phyloP scores from a whole-genome alignment of 2,797 vertebrate species.

The Poeciliopsis turneri region DNA sequence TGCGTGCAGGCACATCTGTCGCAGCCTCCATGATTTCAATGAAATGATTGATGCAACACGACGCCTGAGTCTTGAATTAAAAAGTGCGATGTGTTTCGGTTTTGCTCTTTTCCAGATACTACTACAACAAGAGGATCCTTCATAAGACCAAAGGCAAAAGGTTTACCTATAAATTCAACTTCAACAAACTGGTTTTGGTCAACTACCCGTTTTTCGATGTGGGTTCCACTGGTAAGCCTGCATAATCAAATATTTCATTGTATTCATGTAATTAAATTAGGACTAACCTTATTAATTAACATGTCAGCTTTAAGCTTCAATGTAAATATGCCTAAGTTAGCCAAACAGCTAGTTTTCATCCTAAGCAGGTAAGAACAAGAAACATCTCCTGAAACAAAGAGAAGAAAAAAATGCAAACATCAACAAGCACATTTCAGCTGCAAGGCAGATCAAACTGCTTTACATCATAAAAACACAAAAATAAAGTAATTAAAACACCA shows the following conservation, averaged over 20 bases:
- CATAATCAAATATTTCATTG: conserved; percentile 20
- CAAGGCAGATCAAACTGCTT: too few relatives aligned
- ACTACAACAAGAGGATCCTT: conserved; percentile 94
- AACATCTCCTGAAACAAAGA: too few relatives aligned
- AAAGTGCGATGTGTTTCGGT: conserved; percentile 7
- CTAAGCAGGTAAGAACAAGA: too few relatives aligned
- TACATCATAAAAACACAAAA: too few relatives aligned
- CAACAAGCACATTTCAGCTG: too few relatives aligned
- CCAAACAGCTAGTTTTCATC: too few relatives aligned
- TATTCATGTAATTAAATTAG: too few relatives aligned
- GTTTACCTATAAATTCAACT: conserved; percentile 97
- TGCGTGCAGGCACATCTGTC: conserved; percentile 52
- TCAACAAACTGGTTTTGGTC: conserved; percentile 93
- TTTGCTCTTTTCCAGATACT: conserved; percentile 82
- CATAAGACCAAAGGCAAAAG: conserved; percentile 96
- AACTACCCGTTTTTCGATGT: conserved; percentile 95
- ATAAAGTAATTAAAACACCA: too few relatives aligned
- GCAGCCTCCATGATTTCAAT: conserved; percentile 16
- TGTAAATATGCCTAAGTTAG: too few relatives aligned
- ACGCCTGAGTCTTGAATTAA: conserved; percentile 17
- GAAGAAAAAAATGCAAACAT: too few relatives aligned
- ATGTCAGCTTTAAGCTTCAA: too few relatives aligned
- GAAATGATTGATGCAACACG: conserved; percentile 11
- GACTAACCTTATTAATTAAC: too few relatives aligned
- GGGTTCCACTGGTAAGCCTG: conserved; percentile 84